phyloP scores from a whole-genome alignment of 1,140 invertebrate species.

The Temnothorax nylanderi region DNA sequence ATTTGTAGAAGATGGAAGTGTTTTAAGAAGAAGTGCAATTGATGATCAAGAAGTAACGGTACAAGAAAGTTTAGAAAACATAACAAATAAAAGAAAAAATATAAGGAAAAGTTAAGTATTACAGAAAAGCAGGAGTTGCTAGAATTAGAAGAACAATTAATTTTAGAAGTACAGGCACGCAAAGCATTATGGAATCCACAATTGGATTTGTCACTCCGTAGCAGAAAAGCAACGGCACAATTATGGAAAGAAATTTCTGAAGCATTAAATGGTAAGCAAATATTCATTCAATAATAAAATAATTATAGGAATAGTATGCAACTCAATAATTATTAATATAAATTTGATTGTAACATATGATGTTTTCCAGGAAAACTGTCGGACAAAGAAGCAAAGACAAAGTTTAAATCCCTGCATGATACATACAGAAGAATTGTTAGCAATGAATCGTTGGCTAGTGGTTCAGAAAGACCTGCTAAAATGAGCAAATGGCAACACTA shows the following conservation, averaged over 20 bases:
- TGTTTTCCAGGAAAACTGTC: background rate
- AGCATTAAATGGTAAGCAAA: constrained; percentile 4
- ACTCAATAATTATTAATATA: background rate
- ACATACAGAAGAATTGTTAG: background rate
- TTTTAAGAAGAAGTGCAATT: no score
- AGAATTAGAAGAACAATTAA: background rate
- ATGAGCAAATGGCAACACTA: background rate
- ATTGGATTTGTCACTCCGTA: background rate
- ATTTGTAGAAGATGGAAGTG: no score
- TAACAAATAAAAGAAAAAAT: constrained; percentile 6
- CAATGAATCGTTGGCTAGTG: background rate
- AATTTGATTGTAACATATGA: no score
- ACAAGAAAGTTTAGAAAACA: background rate
- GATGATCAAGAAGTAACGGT: background rate
- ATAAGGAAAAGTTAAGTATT: background rate
- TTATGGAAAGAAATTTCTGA: constrained; percentile 5
- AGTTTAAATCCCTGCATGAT: background rate
- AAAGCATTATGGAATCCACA: constrained; percentile 2
- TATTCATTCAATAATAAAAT: background rate
- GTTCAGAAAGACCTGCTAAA: background rate
- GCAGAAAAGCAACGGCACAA: background rate
- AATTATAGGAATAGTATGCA: background rate
- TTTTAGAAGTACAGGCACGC: constrained; percentile 5
- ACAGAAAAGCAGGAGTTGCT: background rate
- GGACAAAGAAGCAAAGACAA: background rate